A percentile compares a stretch with the other conserved stretches of the same genome.
phyloP scores from a whole-genome alignment of 2,888 invertebrate genomes.

The Oscheius sp. region DNA sequence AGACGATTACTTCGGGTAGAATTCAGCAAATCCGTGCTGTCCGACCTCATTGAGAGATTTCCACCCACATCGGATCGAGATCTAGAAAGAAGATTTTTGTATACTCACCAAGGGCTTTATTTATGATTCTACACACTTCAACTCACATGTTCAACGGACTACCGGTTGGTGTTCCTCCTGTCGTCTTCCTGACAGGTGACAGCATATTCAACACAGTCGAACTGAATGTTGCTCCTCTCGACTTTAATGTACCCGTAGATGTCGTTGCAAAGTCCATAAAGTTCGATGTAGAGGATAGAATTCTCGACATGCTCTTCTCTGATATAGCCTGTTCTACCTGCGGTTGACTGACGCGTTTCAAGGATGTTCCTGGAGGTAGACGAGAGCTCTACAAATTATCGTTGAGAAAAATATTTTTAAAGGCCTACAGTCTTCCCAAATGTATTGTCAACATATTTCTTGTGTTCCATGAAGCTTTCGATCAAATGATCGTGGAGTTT shows the following conservation, averaged over 20 bases:
- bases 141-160: not conserved
- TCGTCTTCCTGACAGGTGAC: constrained; percentile 21
- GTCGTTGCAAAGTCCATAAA: constrained; percentile 16
- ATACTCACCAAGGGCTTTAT: not conserved
- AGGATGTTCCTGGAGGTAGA: constrained; percentile 6
- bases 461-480: constrained; percentile 52
- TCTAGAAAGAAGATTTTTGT: not conserved
- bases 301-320: constrained; percentile 10
- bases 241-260: constrained; percentile 20
- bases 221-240: constrained; percentile 20
- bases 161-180: not conserved
- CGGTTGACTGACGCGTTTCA: constrained; percentile 3
- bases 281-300: constrained; percentile 14
- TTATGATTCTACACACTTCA: not conserved
- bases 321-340: not conserved
- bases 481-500: constrained; percentile 56
- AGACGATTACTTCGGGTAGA: not conserved
- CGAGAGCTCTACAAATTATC: constrained; percentile 4
- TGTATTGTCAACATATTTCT: constrained; percentile 53
- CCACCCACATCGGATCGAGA: not conserved
- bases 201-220: constrained; percentile 26
- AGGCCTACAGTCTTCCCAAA: constrained; percentile 49
- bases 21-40: not conserved
- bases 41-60: not conserved
- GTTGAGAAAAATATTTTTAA: too few species aligned